A percentile compares a stretch with the other conserved stretches of the same genome.
Evolutionary conservation across 2,113 vertebrate genomes (phyloP).

Genomic region (Pristiophorus japonicus): DNA sequence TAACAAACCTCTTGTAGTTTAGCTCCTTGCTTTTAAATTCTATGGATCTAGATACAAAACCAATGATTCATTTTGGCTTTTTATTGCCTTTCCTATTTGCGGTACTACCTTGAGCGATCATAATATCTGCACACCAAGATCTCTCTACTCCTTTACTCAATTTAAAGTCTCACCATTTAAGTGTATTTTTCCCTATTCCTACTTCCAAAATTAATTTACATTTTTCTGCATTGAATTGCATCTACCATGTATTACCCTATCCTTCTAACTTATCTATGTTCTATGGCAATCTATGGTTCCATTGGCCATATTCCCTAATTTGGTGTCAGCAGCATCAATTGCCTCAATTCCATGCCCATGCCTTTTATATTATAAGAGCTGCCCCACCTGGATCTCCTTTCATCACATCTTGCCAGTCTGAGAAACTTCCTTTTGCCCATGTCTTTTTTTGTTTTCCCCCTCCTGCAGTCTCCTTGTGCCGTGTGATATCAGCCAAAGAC

Average conservation of each 20-base stretch:
- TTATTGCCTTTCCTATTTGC: background rate
- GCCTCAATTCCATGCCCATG: background rate
- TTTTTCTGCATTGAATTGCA: background rate
- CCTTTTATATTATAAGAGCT: background rate
- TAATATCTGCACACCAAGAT: background rate
- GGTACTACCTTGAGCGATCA: background rate
- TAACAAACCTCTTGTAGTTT: background rate
- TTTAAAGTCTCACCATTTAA: background rate
- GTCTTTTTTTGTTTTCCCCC: no score
- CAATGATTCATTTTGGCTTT: no score
- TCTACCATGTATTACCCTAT: background rate
- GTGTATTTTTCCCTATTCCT: no score
- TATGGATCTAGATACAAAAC: background rate
- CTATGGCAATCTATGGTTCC: background rate
- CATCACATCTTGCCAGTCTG: background rate
- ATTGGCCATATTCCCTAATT: background rate
- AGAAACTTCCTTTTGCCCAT: background rate
- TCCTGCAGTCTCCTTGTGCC: background rate
- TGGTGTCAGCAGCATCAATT: background rate
- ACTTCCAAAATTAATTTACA: background rate
- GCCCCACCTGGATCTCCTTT: background rate
- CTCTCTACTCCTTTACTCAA: background rate
- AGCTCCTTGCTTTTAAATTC: background rate
- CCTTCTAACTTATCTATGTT: background rate
- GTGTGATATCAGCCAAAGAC: background rate